Conservation (phyloP, 2,888 invertebrate genomes). For the Eugnorisma glareosa region DNA sequence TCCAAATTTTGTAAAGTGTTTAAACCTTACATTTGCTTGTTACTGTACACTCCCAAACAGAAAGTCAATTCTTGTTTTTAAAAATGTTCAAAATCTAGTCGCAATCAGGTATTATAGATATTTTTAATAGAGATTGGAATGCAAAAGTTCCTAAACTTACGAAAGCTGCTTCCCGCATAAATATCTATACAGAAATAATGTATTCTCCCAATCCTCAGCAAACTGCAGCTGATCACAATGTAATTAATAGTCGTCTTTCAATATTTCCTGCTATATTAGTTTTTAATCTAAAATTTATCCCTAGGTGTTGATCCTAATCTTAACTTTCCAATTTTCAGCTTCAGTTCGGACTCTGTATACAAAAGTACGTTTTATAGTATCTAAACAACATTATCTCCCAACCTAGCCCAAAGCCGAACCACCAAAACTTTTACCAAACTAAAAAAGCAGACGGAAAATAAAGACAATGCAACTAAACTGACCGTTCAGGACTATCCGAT, state of each 20-base stretch:
- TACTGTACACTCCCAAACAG: no score
- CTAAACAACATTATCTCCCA: neutral
- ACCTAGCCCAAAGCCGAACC: neutral
- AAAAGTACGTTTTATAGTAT: neutral
- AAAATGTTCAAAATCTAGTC: neutral
- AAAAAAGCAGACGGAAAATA: slow-evolving; percentile 43
- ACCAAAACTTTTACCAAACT: slow-evolving; percentile 28
- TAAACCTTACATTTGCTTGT: no score
- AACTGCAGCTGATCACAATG: no score
- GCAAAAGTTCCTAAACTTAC: neutral
- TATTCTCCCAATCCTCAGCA: neutral
- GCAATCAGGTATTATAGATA: neutral
- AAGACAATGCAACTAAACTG: slow-evolving; percentile 36
- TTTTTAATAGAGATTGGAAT: neutral
- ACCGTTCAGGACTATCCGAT: slow-evolving; percentile 53
- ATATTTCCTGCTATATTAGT: neutral
- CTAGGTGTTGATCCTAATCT: no score
- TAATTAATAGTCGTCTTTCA: neutral
- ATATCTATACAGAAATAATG: neutral
- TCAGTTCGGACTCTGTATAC: neutral
- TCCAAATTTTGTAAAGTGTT: neutral
- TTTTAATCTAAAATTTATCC: neutral
- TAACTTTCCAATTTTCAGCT: neutral
- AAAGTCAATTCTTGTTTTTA: neutral
- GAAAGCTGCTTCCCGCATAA: neutral